Base-by-base conservation (phyloP, 1,140 invertebrate species). In the Metopolophium dirhodum region DNA sequence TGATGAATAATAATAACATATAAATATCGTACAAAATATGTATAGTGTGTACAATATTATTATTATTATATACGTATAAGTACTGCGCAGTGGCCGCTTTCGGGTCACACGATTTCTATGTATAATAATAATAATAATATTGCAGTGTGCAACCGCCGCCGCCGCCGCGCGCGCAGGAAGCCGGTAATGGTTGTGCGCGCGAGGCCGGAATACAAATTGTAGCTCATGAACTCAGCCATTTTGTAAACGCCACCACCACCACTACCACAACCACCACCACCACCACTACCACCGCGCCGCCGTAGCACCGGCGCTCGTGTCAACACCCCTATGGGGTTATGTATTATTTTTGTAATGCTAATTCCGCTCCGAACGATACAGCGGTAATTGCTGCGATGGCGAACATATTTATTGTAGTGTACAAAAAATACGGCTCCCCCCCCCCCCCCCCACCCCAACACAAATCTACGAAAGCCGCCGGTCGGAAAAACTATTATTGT, bases 201-300 rank as follows among this genome's bases (percentile, higher is more conserved):
- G 61, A 49, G 68, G 68, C 45, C 61, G 90, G 90, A 92, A 82
- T 92, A 92, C 77, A 92, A 92, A 92, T 92, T 83, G 61, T n/a
- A n/a, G 47, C 68, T 90, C 57, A 30, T 23, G 90, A 92, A 83
- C 90, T 82, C 90, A 77, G 90, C 90, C 90, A 92, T 92, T 92
- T 92, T 92, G 90, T 82, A 83, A 91, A 26, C n/a, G 68, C 68
- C 68, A 26, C 45, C 45, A n/a, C 22, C 51, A 18, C 85, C 47
- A 20, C 68, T 11, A 77, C 77, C 77, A 26, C 20, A 35, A 26
- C 41, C 45, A 18, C 61, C 30, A 77, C 68, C 68, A 7, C 20
- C 49, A 26, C 83, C 47, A 8, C 68, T 30, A 82, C 35, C 77
- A 37, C 77, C 35, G 77, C 77, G 77, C 37, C 54, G 41, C 90